Evolutionary conservation across 2,113 vertebrate genomes (phyloP).

Genomic region (Pogona vitticeps): DNA sequence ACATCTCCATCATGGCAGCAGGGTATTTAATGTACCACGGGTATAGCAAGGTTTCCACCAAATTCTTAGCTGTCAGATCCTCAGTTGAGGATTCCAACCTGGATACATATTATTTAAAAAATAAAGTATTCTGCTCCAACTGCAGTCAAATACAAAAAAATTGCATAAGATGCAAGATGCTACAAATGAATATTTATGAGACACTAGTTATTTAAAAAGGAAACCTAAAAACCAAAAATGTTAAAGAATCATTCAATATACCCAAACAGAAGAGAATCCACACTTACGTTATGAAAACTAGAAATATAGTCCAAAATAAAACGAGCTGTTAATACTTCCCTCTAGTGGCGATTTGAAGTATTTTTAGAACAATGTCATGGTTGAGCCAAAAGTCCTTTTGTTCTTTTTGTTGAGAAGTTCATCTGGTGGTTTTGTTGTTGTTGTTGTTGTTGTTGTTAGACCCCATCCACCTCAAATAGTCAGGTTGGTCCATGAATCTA

Average conservation of each 20-base stretch:
- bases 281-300: background rate
- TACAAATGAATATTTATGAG: background rate
- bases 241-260: background rate
- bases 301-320: background rate
- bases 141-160: background rate
- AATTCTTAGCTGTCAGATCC: background rate
- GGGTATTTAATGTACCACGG: background rate
- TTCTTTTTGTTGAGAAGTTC: no score
- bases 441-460: no score
- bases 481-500: no score
- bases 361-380: background rate
- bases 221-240: background rate
- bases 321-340: slow-evolving; percentile 53
- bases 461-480: no score
- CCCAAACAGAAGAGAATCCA: background rate
- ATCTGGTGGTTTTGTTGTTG: no score
- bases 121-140: background rate
- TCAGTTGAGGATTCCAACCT: background rate
- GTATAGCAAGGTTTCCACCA: background rate
- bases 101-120: background rate
- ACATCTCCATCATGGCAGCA: background rate
- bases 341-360: slow-evolving; percentile 49
- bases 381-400: no score
- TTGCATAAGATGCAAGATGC: background rate
- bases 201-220: background rate